A percentile compares a stretch with the other conserved stretches of the same genome.
Evolutionary conservation across 2,888 invertebrate species (phyloP).

Genomic region (Platypus cylindrus): DNA sequence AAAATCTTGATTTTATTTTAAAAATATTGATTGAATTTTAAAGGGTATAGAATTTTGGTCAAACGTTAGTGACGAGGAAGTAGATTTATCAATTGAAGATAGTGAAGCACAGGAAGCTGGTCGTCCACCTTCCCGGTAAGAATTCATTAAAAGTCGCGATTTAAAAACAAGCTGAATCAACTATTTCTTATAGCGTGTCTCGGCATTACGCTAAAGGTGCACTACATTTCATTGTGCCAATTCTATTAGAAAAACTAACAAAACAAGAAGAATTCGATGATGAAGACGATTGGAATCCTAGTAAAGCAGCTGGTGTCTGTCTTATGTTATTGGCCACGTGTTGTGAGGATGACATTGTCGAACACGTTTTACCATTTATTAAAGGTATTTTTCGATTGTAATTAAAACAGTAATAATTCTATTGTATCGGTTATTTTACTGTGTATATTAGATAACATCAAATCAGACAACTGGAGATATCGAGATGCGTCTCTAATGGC

Average conservation of each 20-base stretch:
- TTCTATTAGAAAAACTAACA: conserved; percentile 84
- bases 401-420: too few relatives aligned
- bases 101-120: conserved; percentile 88
- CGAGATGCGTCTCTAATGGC: conserved; percentile 96
- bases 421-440: too few relatives aligned
- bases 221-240: conserved; percentile 85
- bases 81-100: conserved; percentile 87
- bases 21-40: neutral
- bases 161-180: neutral
- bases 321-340: conserved; percentile 94
- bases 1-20: neutral
- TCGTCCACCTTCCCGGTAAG: conserved; percentile 62
- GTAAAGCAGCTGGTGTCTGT: conserved; percentile 98
- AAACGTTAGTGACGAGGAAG: conserved; percentile 98
- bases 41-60: conserved; percentile 99
- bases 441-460: conserved; percentile 58
- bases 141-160: neutral
- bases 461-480: conserved; percentile 77
- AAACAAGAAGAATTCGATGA: conserved; percentile 97
- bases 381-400: conserved; percentile 34
- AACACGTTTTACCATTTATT: conserved; percentile 90
- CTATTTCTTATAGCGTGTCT: conserved; percentile 52
- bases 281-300: conserved; percentile 99
- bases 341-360: conserved; percentile 91
- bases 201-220: conserved; percentile 98